Conservation (phyloP, 2,797 vertebrate genomes). For the Avahi laniger region DNA sequence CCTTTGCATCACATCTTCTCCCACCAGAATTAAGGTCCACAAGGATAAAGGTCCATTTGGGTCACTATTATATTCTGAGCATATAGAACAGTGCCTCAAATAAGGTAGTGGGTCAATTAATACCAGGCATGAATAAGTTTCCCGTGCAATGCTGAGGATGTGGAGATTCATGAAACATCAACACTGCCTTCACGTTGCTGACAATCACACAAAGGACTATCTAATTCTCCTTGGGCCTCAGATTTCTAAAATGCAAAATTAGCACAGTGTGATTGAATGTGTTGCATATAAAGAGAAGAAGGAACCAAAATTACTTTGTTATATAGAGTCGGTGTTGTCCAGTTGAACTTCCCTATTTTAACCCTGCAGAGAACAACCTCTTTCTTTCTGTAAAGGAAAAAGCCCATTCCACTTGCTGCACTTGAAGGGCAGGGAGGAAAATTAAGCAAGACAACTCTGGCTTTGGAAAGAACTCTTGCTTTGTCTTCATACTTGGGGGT, state of each 20-base stretch:
- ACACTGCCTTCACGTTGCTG: background rate
- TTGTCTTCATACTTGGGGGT: fast-evolving
- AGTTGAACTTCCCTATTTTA: background rate
- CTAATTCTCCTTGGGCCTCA: background rate
- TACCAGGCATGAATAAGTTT: background rate
- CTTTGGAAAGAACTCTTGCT: background rate
- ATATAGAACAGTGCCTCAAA: background rate
- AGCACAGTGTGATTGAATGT: background rate
- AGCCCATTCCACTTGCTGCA: background rate
- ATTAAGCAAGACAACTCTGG: background rate
- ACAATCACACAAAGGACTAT: background rate
- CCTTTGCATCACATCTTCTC: background rate
- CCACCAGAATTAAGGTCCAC: background rate
- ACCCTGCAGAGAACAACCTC: background rate
- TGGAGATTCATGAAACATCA: background rate
- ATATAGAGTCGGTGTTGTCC: background rate
- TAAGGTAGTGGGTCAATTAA: background rate
- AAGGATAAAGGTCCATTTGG: background rate
- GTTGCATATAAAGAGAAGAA: background rate
- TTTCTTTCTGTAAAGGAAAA: background rate
- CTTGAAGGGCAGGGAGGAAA: background rate
- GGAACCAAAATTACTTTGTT: background rate
- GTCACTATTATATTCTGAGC: background rate
- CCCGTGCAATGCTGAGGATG: background rate
- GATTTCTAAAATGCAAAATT: background rate